Base-by-base conservation (phyloP, 2,113 vertebrate species). In the Salminus brasiliensis region DNA sequence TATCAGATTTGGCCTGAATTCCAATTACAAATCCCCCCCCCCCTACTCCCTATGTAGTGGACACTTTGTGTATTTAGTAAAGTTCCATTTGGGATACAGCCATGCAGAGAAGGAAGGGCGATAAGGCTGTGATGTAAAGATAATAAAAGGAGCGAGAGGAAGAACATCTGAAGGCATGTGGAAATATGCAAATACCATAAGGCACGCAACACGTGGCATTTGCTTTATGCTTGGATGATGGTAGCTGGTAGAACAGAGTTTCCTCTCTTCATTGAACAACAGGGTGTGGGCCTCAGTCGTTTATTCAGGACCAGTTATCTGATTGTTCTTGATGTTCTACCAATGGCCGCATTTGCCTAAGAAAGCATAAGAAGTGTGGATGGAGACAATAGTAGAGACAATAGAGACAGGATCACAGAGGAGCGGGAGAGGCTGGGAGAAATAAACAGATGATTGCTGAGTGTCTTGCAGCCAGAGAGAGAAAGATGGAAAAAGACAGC, bases 381-480 rank as follows among this genome's bases (percentile, higher is more conserved):
- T 21, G 52, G 27, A 45, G 59, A 72, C n/a, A n/a, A n/a, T n/a
- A 49, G 6, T n/a, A 55, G 39, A 36, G 76, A 27, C 27, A 55
- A 10, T 30, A 12, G 10, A 29, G 53, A 62, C 57, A 34, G 6
- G 18, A 80, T 13, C 27, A 69, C 27, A 71, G 57, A 27, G 59
- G 32, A 21, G 36, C 36, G 32, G 68, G 8, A 66, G 71, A 74
- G 52, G n/a, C 52, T 23, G 32, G 55, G 57, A 62, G 23, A 81
- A 72, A 66, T 59, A 72, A 81, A 76, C 69, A 81, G 79, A 76
- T 34, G 36, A 70, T 74, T 69, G 66, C 49, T 81, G 65, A 74
- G 71, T 16, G 65, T 63, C 29, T 43, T 68, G 79, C 72, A 76
- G 66, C 68, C 78, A 69, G 47, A 77, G 81, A 85, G 80, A 79